Base-by-base conservation (phyloP, 1,140 invertebrate species). In the Eumaeus atala region DNA sequence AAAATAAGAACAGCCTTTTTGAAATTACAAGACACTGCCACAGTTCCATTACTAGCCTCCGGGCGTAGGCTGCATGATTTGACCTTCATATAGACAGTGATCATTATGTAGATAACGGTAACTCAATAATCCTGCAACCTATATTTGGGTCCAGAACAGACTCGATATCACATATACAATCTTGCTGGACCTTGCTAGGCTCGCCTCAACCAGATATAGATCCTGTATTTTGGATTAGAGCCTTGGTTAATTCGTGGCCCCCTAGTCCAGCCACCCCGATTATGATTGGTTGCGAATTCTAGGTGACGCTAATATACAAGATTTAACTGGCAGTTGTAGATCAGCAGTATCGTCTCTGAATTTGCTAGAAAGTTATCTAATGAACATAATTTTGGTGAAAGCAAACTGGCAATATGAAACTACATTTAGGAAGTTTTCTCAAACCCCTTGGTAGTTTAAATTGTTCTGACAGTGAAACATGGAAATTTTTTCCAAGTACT, bases 101-200 rank as follows among this genome's bases (percentile, higher is more conserved):
- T 14, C 55, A 64, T 44, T 59, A 59, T 10, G 34, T 62, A 21
- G 67, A 66, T 18, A 59, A 66, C 12, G 34, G 33, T 8, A 42
- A 60, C 42, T 54, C 51, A 9, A 59, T 66, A 47, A 66, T 57
- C n/a, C 67, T 76, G 18, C 69, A 67, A 62, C 78, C 73, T 8
- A 8, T n/a, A 1, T 81, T 74, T 62, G 72, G 72, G 2, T 81
- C 74, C 5, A 77, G 78, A 58, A 78, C 76, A 1, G 77, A 79
- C 53, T 60, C 48, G 5, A n/a, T 12, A 0, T 55, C 48, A 12
- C 51, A 70, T 44, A 42, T 62, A 53, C 76, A 82, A 52, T 78
- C 74, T 18, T 72, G 68, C 7, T 84, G 74, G 71, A 59, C 54
- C 6, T 51, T 84, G 3, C 49, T 40, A 14, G 12, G 44, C 9